Evolutionary conservation across 1,140 invertebrate genomes (phyloP).

Genomic region (Drosophila hydei): DNA sequence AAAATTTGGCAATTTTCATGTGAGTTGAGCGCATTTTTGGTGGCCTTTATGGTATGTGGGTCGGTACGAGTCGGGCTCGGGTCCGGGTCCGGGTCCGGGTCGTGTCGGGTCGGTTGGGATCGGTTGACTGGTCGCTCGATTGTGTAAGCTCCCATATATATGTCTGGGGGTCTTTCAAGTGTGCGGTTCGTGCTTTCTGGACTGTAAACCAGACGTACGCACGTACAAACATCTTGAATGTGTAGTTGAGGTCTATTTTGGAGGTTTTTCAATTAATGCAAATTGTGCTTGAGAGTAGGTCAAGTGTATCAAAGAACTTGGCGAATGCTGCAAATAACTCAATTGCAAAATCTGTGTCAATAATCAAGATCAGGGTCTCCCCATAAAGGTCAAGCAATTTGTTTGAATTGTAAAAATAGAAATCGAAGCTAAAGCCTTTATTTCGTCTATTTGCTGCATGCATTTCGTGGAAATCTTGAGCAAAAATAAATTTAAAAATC

Average conservation of each 20-base stretch:
- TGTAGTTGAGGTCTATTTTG: slow-evolving; percentile 47
- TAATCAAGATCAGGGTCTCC: slow-evolving; percentile 47
- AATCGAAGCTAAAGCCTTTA: background rate
- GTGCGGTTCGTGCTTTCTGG: slow-evolving; percentile 68
- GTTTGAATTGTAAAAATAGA: background rate
- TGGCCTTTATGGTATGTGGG: slow-evolving; percentile 66
- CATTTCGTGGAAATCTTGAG: background rate
- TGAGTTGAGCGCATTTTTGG: no score
- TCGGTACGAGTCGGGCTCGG: slow-evolving; percentile 29
- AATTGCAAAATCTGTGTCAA: slow-evolving; percentile 29
- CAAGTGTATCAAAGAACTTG: slow-evolving; percentile 55
- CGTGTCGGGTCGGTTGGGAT: slow-evolving; percentile 42
- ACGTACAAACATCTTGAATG: background rate
- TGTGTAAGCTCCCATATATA: slow-evolving; percentile 56
- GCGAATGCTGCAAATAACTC: slow-evolving; percentile 23
- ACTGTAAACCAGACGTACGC: slow-evolving; percentile 59
- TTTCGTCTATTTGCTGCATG: background rate
- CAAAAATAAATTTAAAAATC: background rate
- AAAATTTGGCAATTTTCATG: slow-evolving; percentile 76
- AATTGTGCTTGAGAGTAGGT: slow-evolving; percentile 63
- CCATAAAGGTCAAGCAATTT: slow-evolving; percentile 26
- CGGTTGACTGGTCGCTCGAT: slow-evolving; percentile 61
- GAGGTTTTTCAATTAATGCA: slow-evolving; percentile 71
- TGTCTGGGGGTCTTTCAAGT: slow-evolving; percentile 34
- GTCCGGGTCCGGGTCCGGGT: background rate